phyloP scores from a whole-genome alignment of 1,140 invertebrate species.

The Amyelois transitella region DNA sequence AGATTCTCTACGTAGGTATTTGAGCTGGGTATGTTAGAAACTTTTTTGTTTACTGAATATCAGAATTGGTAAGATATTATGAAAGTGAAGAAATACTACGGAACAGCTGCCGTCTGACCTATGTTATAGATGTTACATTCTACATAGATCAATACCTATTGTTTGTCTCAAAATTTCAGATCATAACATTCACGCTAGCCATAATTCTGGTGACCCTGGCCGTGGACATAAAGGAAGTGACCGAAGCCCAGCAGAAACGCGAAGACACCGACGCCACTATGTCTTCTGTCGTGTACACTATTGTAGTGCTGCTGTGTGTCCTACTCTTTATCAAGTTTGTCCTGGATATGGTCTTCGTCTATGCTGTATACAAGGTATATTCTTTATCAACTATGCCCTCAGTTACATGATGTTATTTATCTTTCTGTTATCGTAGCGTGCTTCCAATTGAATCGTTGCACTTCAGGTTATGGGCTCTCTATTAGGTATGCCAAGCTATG shows the following conservation, averaged over 20 bases:
- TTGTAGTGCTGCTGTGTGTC: constrained; percentile 46
- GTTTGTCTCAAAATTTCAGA: constrained; percentile 23
- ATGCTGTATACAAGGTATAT: constrained; percentile 55
- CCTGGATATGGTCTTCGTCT: constrained; percentile 51
- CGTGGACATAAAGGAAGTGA: constrained; percentile 40
- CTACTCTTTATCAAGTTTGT: constrained; percentile 56
- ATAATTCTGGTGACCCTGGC: constrained; percentile 55
- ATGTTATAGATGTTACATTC: too few species aligned
- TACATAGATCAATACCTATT: neutral
- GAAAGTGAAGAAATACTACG: too few species aligned
- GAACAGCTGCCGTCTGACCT: too few species aligned
- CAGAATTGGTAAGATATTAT: too few species aligned
- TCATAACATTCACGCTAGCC: constrained; percentile 52
- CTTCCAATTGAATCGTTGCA: too few species aligned
- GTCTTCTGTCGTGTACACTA: constrained; percentile 56
- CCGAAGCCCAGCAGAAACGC: constrained; percentile 29
- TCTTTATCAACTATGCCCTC: neutral
- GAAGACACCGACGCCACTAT: constrained; percentile 39
- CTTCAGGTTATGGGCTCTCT: too few species aligned
- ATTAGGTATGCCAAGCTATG: too few species aligned
- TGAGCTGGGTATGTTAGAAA: too few species aligned
- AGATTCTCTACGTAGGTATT: too few species aligned
- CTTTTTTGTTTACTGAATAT: too few species aligned
- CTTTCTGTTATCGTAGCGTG: too few species aligned
- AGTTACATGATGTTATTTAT: neutral